Base-by-base conservation (phyloP, 2,113 vertebrate genomes). In the Asarcornis scutulata region DNA sequence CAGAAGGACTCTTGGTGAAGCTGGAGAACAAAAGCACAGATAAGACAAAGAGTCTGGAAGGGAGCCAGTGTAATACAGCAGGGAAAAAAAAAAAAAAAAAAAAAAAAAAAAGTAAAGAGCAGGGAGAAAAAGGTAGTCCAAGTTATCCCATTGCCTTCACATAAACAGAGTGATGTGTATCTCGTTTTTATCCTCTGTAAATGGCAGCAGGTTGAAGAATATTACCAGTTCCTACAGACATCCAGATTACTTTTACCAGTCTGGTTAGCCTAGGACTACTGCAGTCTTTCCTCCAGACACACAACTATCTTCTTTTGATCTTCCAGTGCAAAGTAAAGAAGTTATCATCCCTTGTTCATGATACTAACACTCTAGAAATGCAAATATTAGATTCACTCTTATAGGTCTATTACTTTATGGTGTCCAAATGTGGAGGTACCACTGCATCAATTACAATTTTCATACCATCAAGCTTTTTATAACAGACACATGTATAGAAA, bases 41-140 rank as follows among this genome's bases (percentile, higher is more conserved):
- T 60, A 96, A 92, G 59, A 84, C 68, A 93, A 83, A 79, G 55
- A 81, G 44, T 48, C 82, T 93, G 89, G 78, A 92, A 85, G 17
- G 62, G 87, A 86, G 73, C 69, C 84, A 94, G 3, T 12, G n/a
- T 50, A 67, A 84, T 42, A 64, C 20, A 77, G 26, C 27, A 80
- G 76, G 32, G 34, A 59, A 11, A 22, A 22, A 48, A 48, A 48
- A 48, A 46, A 38, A n/a, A n/a, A 59, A 11, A 22, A 22, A 48
- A 48, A 48, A 48, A 71, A 48, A 22, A 48, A 48, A 48, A 48
- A 48, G 29, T 27, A 55, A 67, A 89, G 38, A 91, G 66, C 38
- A 34, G 48, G 44, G 12, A 62, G 55, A 83, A 79, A 52, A 69
- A 34, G 46, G 42, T 1, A 85, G 36, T 34, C 50, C 44, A 83